A percentile compares a stretch with the other conserved stretches of the same genome.
Evolutionary conservation across 2,888 invertebrate genomes (phyloP).

Genomic region (Piscicola geometra): DNA sequence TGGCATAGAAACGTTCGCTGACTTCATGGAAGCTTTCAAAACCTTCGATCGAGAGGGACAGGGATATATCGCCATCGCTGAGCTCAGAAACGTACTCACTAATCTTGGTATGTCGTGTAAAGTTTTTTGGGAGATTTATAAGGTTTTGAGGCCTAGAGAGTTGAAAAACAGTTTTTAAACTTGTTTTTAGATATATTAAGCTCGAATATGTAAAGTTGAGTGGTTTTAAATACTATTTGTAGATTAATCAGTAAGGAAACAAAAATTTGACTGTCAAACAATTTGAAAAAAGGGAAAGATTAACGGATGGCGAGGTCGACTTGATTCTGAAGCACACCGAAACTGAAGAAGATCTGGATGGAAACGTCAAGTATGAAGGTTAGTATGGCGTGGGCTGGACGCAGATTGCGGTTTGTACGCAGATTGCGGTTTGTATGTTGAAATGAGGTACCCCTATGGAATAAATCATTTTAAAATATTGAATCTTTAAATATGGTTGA

Average conservation of each 20-base stretch:
- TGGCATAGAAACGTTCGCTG: conserved; percentile 94
- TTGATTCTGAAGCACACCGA: conserved; percentile 57
- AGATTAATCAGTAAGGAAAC: too few species aligned
- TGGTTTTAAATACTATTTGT: too few species aligned
- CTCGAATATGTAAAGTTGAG: neutral
- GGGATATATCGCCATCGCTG: conserved; percentile 91
- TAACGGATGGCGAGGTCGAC: conserved; percentile 57
- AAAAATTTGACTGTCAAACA: too few species aligned
- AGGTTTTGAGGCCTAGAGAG: too few species aligned
- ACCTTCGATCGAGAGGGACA: conserved; percentile 98
- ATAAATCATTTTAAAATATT: too few species aligned
- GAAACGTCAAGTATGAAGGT: conserved; percentile 60
- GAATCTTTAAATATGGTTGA: neutral
- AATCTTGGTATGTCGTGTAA: conserved; percentile 69
- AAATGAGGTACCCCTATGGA: too few species aligned
- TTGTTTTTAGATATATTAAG: neutral
- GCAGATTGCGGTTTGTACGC: too few species aligned
- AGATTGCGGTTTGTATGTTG: too few species aligned
- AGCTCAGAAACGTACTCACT: conserved; percentile 90
- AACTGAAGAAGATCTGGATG: conserved; percentile 59
- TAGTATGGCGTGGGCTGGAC: too few species aligned
- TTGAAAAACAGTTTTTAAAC: neutral
- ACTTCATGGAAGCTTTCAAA: conserved; percentile 98
- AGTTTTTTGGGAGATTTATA: too few species aligned
- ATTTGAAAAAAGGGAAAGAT: conserved; percentile 59